Conservation (phyloP, 2,888 invertebrate species). For the Drosophila cracens region DNA sequence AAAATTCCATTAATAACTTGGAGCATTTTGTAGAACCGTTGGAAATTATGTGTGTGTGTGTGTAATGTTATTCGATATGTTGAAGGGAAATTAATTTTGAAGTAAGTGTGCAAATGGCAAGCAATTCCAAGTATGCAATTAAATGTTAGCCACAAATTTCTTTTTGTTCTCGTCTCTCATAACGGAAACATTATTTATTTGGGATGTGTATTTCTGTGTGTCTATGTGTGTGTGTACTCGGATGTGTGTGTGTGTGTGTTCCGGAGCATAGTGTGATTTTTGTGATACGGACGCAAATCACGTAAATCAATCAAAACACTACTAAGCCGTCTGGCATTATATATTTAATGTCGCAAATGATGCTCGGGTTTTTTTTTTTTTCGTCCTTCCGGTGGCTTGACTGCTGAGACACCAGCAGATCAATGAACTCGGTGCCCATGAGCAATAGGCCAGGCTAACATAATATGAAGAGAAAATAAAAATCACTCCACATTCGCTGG, state of each 20-base stretch:
- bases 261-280: conserved; percentile 32
- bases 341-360: conserved; percentile 65
- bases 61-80: background rate
- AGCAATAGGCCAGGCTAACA: conserved; percentile 17
- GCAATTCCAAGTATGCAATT: conserved; percentile 18
- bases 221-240: background rate
- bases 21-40: background rate
- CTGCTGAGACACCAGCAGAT: background rate
- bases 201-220: background rate
- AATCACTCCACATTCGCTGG: conserved; percentile 31
- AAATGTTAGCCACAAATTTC: background rate
- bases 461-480: conserved; percentile 22
- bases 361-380: conserved; percentile 25
- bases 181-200: conserved; percentile 28
- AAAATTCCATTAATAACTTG: background rate
- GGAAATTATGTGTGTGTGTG: background rate
- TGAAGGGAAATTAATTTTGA: background rate
- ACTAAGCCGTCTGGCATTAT: conserved; percentile 29
- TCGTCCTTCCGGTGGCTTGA: conserved; percentile 3
- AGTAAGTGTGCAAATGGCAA: background rate
- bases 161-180: background rate
- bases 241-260: conserved; percentile 10
- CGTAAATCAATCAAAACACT: conserved; percentile 65
- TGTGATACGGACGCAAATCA: conserved; percentile 37
- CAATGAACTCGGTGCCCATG: conserved; percentile 25